These are phyloP conservation scores for Alcis repandata DNA, from an alignment of 2,888 invertebrate genomes.

Conservation along the genomic window DNA sequence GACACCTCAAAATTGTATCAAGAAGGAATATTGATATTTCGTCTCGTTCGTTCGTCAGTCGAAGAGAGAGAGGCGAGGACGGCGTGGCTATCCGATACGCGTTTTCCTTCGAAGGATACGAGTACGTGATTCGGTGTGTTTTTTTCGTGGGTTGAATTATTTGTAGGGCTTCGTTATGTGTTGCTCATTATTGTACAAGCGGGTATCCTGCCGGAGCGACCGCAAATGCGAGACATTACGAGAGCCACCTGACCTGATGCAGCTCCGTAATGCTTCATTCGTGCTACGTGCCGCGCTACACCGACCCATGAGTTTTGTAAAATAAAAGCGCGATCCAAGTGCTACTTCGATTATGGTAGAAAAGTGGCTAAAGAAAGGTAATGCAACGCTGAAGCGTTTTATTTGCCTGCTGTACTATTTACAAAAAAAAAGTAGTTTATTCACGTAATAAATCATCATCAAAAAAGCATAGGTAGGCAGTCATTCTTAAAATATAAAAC, in stretches of 20 bases:
- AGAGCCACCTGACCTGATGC: constrained; percentile 76
- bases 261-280: constrained; percentile 70
- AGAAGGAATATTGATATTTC: constrained; percentile 71
- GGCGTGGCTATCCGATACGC: constrained; percentile 81
- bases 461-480: too few species aligned
- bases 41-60: constrained; percentile 63
- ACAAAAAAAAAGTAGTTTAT: too few species aligned
- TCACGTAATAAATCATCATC: too few species aligned
- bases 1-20: constrained; percentile 80
- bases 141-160: constrained; percentile 85
- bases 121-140: constrained; percentile 85
- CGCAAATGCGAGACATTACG: constrained; percentile 84
- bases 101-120: constrained; percentile 84
- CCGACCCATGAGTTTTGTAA: constrained; percentile 52
- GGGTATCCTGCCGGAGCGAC: constrained; percentile 82
- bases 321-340: constrained; percentile 54
- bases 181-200: constrained; percentile 85
- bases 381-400: background rate
- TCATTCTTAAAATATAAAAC: too few species aligned
- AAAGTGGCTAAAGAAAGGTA: background rate
- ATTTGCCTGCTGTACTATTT: background rate
- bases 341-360: constrained; percentile 44
- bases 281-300: constrained; percentile 67
- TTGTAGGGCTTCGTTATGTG: constrained; percentile 86
- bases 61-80: constrained; percentile 58